phyloP scores from a whole-genome alignment of 2,797 vertebrate species.

The Leptoclinus maculatus region DNA sequence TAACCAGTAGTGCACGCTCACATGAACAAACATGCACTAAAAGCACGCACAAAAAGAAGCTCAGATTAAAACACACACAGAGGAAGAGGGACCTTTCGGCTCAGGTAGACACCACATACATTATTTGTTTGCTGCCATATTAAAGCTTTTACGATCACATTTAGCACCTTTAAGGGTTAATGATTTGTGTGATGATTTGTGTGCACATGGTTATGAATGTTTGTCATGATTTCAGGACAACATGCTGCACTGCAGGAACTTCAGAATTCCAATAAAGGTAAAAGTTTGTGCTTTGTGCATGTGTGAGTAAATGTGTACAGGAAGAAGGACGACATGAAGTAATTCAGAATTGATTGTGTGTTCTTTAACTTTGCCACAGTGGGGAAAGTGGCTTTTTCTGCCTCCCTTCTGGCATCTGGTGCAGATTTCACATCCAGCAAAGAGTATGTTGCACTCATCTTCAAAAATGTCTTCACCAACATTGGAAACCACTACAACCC shows the following conservation, averaged over 20 bases:
- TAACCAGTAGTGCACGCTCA: no score
- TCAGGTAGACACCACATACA: no score
- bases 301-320: neutral
- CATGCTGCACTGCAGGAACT: constrained; percentile 21
- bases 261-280: constrained; percentile 25
- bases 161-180: neutral
- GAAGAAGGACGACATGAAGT: neutral
- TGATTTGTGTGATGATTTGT: neutral
- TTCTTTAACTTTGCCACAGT: constrained; percentile 31
- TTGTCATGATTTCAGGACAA: constrained; percentile 25
- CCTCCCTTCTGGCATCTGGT: constrained; percentile 38
- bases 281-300: neutral
- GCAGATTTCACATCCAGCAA: neutral
- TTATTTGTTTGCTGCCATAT: no score
- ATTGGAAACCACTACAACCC: constrained; percentile 55
- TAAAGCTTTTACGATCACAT: neutral
- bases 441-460: neutral
- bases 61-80: no score
- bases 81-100: no score
- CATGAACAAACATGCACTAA: no score
- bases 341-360: neutral
- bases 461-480: constrained; percentile 54
- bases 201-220: neutral
- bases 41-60: no score
- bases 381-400: constrained; percentile 52